Percentiles rank a stretch among this genome's conserved stretches.
phyloP scores from a whole-genome alignment of 2,113 vertebrate species.

The Colinus virginianus region DNA sequence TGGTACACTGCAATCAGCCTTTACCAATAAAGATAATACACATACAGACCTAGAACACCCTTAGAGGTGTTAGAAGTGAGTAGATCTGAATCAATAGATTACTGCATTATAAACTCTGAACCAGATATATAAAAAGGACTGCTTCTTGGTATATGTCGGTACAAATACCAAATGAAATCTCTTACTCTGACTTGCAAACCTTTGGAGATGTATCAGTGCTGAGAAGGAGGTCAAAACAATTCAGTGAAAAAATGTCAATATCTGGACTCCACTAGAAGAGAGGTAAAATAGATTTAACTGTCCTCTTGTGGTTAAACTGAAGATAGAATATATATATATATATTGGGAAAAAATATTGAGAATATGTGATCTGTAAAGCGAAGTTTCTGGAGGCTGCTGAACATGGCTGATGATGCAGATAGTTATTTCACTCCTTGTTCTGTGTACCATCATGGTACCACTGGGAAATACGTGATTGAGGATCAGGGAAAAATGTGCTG shows the following conservation, averaged over 20 bases:
- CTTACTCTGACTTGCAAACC: background rate
- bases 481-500: background rate
- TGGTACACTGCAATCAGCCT: background rate
- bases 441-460: background rate
- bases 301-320: background rate
- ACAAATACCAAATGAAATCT: background rate
- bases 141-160: background rate
- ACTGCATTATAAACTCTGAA: background rate
- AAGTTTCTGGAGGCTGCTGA: background rate
- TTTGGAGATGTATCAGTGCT: background rate
- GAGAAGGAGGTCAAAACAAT: background rate
- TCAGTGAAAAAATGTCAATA: background rate
- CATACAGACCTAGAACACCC: background rate
- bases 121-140: background rate
- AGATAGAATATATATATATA: background rate
- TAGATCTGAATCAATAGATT: background rate
- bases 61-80: background rate
- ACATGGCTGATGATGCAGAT: rapidly evolving
- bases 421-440: background rate
- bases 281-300: background rate
- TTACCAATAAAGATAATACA: background rate
- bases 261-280: background rate
- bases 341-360: background rate
- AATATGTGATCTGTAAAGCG: background rate
- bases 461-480: background rate